These are phyloP conservation scores for Aphelinus atriplicis DNA, from an alignment of 1,140 invertebrate species.

Conservation along the genomic window DNA sequence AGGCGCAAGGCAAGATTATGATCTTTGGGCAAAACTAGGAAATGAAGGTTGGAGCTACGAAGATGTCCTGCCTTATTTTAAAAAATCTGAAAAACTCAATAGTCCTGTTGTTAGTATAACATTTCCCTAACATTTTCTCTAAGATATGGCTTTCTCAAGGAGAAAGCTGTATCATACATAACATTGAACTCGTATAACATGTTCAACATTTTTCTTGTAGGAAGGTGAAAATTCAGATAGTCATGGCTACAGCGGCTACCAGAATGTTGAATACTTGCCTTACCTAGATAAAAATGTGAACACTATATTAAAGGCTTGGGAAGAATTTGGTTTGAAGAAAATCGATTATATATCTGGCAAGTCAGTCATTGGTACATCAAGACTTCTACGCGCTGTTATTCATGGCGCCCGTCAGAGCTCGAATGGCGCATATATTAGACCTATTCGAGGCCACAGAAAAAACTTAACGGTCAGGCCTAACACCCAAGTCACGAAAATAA, in stretches of 20 bases:
- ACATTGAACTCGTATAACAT: not conserved
- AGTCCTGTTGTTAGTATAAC: not conserved
- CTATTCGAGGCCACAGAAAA: conserved; percentile 71
- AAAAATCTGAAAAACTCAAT: conserved; percentile 59
- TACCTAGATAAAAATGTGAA: not conserved
- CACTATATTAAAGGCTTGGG: conserved; percentile 4
- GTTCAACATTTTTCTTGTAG: not conserved
- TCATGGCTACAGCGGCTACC: conserved; percentile 16
- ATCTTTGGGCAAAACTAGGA: conserved; percentile 67
- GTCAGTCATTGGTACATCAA: conserved; percentile 66
- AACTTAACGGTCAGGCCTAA: conserved; percentile 77
- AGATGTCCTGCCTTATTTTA: conserved; percentile 67
- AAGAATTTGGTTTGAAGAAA: conserved; percentile 14
- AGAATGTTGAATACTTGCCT: conserved; percentile 4
- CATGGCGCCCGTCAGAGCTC: conserved; percentile 74
- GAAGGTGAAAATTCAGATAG: not conserved
- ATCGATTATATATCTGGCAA: conserved; percentile 13
- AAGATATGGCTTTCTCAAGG: not conserved
- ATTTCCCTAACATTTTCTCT: not conserved
- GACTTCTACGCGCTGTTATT: conserved; percentile 67
- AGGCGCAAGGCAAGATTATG: conserved; percentile 65
- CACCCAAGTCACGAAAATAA: conserved; percentile 70
- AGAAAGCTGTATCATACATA: not conserved
- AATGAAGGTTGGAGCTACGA: conserved; percentile 70
- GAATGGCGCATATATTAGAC: conserved; percentile 75